These are phyloP conservation scores for Orientallactaga sibirica DNA, from an alignment of 2,797 vertebrate species.

Conservation along the genomic window DNA sequence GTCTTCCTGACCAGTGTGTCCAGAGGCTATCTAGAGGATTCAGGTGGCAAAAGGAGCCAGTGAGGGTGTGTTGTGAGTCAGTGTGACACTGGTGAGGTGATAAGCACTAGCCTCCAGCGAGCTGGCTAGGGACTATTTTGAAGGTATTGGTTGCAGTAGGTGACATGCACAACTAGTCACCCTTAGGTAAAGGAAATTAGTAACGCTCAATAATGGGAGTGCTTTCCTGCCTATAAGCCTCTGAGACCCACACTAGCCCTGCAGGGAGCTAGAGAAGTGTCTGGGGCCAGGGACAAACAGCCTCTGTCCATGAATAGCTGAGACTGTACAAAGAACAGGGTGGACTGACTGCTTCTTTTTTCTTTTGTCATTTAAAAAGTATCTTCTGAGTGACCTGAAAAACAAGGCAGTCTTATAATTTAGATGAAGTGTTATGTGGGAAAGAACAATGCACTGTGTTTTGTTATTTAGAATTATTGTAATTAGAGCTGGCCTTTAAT, in stretches of 20 bases:
- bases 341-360: neutral
- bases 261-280: neutral
- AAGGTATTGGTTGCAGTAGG: neutral
- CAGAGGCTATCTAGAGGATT: conserved; percentile 77
- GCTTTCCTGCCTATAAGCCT: neutral
- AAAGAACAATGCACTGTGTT: neutral
- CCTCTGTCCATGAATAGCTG: neutral
- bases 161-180: neutral
- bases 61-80: neutral
- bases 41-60: conserved; percentile 78
- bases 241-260: neutral
- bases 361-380: conserved; percentile 35
- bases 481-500: neutral
- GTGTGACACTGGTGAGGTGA: neutral
- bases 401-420: neutral
- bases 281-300: neutral
- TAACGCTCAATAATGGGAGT: neutral
- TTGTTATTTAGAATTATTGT: neutral
- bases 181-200: neutral
- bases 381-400: neutral
- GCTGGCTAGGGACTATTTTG: neutral
- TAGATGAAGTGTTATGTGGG: neutral
- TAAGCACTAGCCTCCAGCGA: neutral
- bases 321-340: neutral
- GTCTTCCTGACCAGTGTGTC: conserved; percentile 74